A percentile compares a stretch with the other conserved stretches of the same genome.
phyloP scores from a whole-genome alignment of 1,140 invertebrate genomes.

The Potamilus streckersoni region DNA sequence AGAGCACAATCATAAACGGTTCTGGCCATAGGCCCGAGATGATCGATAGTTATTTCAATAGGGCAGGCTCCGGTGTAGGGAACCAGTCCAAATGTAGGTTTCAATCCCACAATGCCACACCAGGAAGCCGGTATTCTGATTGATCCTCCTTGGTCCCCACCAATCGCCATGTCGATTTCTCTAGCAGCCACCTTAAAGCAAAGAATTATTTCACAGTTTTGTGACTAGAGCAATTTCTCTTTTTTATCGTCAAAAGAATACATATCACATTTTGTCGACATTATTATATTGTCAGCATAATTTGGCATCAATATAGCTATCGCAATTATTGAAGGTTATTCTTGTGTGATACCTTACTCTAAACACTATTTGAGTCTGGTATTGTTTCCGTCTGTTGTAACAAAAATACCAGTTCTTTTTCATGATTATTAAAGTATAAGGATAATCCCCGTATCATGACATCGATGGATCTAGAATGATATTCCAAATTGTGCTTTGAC shows the following conservation, averaged over 20 bases:
- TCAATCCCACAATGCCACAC: conserved; percentile 58
- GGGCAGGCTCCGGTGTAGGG: conserved; percentile 48
- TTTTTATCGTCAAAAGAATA: not conserved
- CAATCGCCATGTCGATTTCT: conserved; percentile 51
- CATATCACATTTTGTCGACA: no score
- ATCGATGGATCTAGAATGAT: no score
- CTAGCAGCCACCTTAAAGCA: conserved; percentile 36
- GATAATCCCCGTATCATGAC: no score
- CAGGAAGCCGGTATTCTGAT: conserved; percentile 58
- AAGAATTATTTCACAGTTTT: not conserved
- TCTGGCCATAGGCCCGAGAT: conserved; percentile 53
- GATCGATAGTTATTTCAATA: conserved; percentile 50
- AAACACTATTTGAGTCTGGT: no score
- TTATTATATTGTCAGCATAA: not conserved
- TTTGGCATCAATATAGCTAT: not conserved
- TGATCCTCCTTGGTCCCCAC: conserved; percentile 54
- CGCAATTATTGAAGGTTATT: not conserved
- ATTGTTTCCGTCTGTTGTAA: no score
- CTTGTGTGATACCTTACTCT: not conserved
- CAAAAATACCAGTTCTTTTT: no score
- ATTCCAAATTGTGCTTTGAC: no score
- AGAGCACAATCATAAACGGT: conserved; percentile 57
- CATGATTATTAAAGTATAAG: no score
- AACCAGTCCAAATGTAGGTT: conserved; percentile 61
- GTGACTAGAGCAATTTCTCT: no score